These are phyloP conservation scores for Hydropsyche tenuis DNA, from an alignment of 1,140 invertebrate genomes.

Conservation along the genomic window DNA sequence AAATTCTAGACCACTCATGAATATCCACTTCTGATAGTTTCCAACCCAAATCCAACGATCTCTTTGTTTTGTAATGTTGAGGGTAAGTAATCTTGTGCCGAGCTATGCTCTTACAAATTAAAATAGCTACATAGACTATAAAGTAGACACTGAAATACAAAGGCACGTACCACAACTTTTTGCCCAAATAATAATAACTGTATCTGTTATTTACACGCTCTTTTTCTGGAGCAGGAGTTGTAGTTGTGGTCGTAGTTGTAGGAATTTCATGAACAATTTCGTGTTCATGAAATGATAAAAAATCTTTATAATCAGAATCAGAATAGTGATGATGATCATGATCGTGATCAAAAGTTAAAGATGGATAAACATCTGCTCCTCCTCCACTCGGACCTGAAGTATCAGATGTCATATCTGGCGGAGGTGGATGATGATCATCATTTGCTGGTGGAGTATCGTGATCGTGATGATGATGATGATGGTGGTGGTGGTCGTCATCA, in stretches of 20 bases:
- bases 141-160: slow-evolving; percentile 86
- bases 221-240: slow-evolving; percentile 66
- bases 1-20: slow-evolving; percentile 34
- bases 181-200: slow-evolving; percentile 82
- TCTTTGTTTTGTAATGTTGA: slow-evolving; percentile 50
- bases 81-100: slow-evolving; percentile 72
- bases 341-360: slow-evolving; percentile 52
- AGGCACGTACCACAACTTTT: slow-evolving; percentile 82
- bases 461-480: slow-evolving; percentile 60
- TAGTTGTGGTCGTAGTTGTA: slow-evolving; percentile 58
- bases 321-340: slow-evolving; percentile 61
- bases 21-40: slow-evolving; percentile 31
- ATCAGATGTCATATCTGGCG: slow-evolving; percentile 22
- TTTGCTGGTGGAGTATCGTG: slow-evolving; percentile 56
- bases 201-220: slow-evolving; percentile 74
- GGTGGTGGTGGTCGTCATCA: slow-evolving; percentile 54
- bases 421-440: slow-evolving; percentile 38
- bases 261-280: slow-evolving; percentile 57
- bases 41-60: slow-evolving; percentile 29
- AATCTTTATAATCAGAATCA: slow-evolving; percentile 56
- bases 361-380: slow-evolving; percentile 47
- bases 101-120: slow-evolving; percentile 79
- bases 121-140: slow-evolving; percentile 77
- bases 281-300: slow-evolving; percentile 54
- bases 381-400: slow-evolving; percentile 46